Base-by-base conservation (phyloP, 2,113 vertebrate species). In the Haemorhous mexicanus region DNA sequence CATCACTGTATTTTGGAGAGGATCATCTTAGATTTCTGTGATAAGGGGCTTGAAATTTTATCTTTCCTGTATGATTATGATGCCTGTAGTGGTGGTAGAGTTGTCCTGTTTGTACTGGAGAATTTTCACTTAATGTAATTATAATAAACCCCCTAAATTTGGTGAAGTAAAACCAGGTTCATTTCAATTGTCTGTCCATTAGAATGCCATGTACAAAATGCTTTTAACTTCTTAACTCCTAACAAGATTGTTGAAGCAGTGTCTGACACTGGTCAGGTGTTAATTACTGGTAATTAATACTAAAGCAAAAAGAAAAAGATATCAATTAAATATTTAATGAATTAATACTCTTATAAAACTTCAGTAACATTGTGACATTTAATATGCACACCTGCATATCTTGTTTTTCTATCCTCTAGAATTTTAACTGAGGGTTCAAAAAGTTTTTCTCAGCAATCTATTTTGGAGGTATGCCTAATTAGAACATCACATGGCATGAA, bases 51-150 rank as follows among this genome's bases (percentile, higher is more conserved):
- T 78, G 76, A 86, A 87, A 49, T 76, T 78, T 4, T 2, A 30
- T 50, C 27, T 37, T 66, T 14, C 35, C 6, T 47, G 24, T 26
- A 43, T 0, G 1, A 19, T 10, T 39, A 27, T 35, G 35, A 43
- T 77, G 11, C 16, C 35, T 37, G 19, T 47, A 62, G 19, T 13
- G 18, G 24, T 69, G 16, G 22, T 11, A 32, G 32, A 21, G 41
- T 83, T 73, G 33, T 67, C 27, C 39, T 62, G 6, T 39, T 72
- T 47, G 28, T 77, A 72, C 3, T 87, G 80, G 59, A 94, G 70
- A 97, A 78, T 86, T 97, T 97, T 87, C 30, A 67, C 41, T 73
- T 94, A 23, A n/a, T 10, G 3, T 80, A 73, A 63, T 94, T 84
- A 78, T 67, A 92, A 87, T 43, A 78, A n/a, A 50, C 11, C 10